These are phyloP conservation scores for Muscicapa comitata DNA, from an alignment of 2,797 vertebrate species.

Conservation along the genomic window DNA sequence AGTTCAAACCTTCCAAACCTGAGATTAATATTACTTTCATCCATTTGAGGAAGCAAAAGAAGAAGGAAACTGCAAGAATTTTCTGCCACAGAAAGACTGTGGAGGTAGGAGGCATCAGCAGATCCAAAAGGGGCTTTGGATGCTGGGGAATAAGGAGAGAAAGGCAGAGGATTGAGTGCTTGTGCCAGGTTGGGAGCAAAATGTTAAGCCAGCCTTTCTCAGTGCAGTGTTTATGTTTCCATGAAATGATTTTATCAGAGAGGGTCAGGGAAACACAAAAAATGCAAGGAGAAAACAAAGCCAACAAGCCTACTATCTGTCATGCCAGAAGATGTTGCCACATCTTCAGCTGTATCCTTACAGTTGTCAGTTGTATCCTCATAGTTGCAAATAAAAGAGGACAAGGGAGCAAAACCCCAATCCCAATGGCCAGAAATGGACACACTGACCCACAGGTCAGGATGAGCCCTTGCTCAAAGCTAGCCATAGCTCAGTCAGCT, in stretches of 20 bases:
- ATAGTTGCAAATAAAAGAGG: neutral
- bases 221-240: neutral
- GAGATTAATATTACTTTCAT: neutral
- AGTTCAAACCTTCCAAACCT: neutral
- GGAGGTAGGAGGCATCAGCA: neutral
- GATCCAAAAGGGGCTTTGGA: neutral
- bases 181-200: neutral
- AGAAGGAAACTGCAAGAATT: neutral
- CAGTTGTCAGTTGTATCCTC: neutral
- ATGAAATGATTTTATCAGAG: neutral
- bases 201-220: neutral
- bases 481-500: neutral
- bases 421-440: neutral
- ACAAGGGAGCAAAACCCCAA: neutral
- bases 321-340: neutral
- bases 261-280: neutral
- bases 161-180: neutral
- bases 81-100: neutral
- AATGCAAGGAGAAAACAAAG: neutral
- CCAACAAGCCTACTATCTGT: neutral
- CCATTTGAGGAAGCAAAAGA: neutral
- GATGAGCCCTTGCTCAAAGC: neutral
- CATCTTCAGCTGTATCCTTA: neutral
- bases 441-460: neutral
- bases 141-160: neutral